Base-by-base conservation (phyloP, 2,888 invertebrate species). In the Eledona agricola region DNA sequence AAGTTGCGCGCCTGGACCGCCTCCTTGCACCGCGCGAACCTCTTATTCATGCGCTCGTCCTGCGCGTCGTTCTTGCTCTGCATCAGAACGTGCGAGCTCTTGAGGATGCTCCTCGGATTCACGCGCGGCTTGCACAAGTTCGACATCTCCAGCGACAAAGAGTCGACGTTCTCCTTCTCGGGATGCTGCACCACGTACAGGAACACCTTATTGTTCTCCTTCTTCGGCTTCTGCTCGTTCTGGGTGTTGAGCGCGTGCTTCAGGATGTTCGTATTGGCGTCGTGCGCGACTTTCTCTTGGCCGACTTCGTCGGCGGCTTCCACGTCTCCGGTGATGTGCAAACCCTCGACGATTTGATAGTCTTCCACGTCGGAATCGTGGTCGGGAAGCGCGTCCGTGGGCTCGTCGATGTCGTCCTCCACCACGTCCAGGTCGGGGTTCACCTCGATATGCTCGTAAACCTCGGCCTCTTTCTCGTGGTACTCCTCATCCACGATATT, bases 81-180 rank as follows among this genome's bases (percentile, higher is more conserved):
- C 4, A 37, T 19, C 47, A 28, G 32, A 2, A 42, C 34, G 25
- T 61, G 58, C 0, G 71, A 69, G 23, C 65, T 70, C 55, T 73
- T 72, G 32, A 76, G 60, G n/a, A 75, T 61, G 51, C 73, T 74
- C 35, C 74, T 62, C 1, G 73, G 71, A 59, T 73, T 73, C 1
- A 66, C 54, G 46, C 64, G 67, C 4, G 34, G 34, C 6, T 10
- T 5, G 13, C 26, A 42, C 19, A 40, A 32, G 11, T 37, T 40
- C 9, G 20, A 23, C 20, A 42, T 29, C 5, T 35, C 34, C 17
- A 55, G 40, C 6, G 56, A 42, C 15, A 63, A 31, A 9, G 68
- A 57, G 42, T 66, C 66, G 2, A 74, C 63, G 57, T 75, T 75
- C 60, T 75, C 75, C 50, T 75, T 75, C 54, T 75, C 74, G 0